phyloP scores from a whole-genome alignment of 2,888 invertebrate species.

The Desoria tigrina region DNA sequence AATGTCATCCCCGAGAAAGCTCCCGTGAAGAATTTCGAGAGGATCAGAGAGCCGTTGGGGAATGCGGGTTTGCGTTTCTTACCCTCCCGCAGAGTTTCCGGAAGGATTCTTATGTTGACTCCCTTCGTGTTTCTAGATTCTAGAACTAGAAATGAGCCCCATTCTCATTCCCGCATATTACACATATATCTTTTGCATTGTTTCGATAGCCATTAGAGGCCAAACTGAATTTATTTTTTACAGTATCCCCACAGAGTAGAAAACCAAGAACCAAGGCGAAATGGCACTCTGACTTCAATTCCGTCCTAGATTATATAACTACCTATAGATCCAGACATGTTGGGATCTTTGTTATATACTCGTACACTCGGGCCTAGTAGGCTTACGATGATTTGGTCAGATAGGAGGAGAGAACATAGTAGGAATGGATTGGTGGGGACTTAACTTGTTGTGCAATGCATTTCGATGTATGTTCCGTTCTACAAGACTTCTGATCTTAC shows the following conservation, averaged over 20 bases:
- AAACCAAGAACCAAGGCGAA: neutral
- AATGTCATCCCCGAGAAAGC: slow-evolving; percentile 2
- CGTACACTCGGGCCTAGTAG: too few species aligned
- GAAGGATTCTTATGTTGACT: slow-evolving; percentile 38
- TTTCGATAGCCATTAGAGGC: slow-evolving; percentile 45
- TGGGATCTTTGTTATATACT: too few species aligned
- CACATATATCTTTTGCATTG: slow-evolving; percentile 46
- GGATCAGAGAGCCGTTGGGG: neutral
- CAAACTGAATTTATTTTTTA: slow-evolving; percentile 41
- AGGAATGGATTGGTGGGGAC: slow-evolving; percentile 3
- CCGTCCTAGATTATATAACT: too few species aligned
- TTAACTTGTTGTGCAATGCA: neutral
- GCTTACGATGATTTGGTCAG: too few species aligned
- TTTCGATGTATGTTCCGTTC: neutral
- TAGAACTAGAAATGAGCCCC: neutral
- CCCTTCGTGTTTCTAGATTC: neutral
- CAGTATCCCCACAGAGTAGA: slow-evolving; percentile 15
- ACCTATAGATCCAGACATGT: too few species aligned
- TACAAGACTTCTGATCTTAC: slow-evolving; percentile 7
- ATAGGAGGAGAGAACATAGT: neutral
- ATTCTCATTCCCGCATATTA: slow-evolving; percentile 28
- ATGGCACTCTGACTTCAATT: too few species aligned
- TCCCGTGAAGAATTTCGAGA: slow-evolving; percentile 2
- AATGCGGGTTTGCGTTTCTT: slow-evolving; percentile 40
- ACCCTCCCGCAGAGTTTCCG: slow-evolving; percentile 45